Percentiles rank a stretch among this genome's conserved stretches.
Conservation (phyloP, 2,797 vertebrate species). For the Crenuchus spilurus region DNA sequence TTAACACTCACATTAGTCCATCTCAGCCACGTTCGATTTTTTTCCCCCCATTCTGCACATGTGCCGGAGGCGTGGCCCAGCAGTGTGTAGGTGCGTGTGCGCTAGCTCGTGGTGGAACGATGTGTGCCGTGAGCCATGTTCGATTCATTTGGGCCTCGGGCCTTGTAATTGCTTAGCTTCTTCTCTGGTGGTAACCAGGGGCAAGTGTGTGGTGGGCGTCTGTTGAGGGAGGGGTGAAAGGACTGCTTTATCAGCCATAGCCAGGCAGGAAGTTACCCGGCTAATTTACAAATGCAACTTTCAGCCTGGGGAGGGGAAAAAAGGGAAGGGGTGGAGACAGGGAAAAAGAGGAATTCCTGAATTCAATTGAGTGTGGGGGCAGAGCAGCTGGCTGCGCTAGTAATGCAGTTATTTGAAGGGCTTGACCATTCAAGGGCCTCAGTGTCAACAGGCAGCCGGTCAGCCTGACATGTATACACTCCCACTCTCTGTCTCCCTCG, state of each 20-base stretch:
- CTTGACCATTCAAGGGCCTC: conserved; percentile 83
- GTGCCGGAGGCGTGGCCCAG: conserved; percentile 84
- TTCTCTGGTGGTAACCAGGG: conserved; percentile 76
- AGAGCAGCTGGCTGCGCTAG: conserved; percentile 86
- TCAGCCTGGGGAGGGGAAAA: conserved; percentile 69
- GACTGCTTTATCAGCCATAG: conserved; percentile 69
- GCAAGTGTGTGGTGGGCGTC: conserved; percentile 5
- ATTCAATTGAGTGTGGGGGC: conserved; percentile 90
- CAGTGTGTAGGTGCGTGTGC: conserved; percentile 68
- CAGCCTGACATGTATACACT: conserved; percentile 61
- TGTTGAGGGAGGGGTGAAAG: conserved; percentile 66
- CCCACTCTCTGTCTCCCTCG: background rate
- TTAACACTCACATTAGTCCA: conserved; percentile 47
- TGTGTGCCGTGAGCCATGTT: conserved; percentile 85
- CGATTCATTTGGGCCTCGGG: conserved; percentile 87
- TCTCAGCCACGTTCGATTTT: conserved; percentile 35
- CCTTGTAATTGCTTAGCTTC: conserved; percentile 91
- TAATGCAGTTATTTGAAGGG: conserved; percentile 91
- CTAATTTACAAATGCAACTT: conserved; percentile 99
- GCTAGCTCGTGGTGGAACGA: conserved; percentile 49
- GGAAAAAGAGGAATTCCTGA: conserved; percentile 89
- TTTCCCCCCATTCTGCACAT: conserved; percentile 72
- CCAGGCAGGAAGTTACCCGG: conserved; percentile 90
- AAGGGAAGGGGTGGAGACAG: conserved; percentile 73
- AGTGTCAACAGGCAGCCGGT: conserved; percentile 69